Evolutionary conservation across 2,888 invertebrate species (phyloP), one percentile per base, ranked within the genome.

Genomic region (Parelbella ahira): DNA sequence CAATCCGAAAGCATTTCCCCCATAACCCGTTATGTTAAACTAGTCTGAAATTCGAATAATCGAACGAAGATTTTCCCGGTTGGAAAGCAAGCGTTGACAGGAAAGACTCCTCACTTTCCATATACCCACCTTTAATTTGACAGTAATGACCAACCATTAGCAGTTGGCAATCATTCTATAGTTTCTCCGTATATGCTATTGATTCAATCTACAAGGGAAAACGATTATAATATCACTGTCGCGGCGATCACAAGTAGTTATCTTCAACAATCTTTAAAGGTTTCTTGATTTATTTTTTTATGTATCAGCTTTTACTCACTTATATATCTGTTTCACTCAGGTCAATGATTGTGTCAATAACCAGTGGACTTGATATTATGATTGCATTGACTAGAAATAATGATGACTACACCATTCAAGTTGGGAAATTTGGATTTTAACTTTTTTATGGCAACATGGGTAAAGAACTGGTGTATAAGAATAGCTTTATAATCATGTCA

Each of bases 131-230:
- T 58, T 57, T 60, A 58, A 63, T 64, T 61, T 57, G 63, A 62
- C 58, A 63, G 59, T 66, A 68, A 68, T 64, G 66, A 60, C 50
- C 36, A 41, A 47, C 47, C 60, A 60, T 66, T 66, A 64, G 50
- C 51, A 23, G 21, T 33, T 41, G 30, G 39, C 20, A 20, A 33
- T 33, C 41, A 24, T 30, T 29, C 23, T 11, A 38, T 18, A 20
- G 41, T 41, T 41, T 41, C 41, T 27, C 41, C 27, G 5, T 41
- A 21, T 33, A 21, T 43, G 44, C 33, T 41, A 49, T 50, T 53
- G 41, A 52, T 52, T 50, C 45, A 49, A 48, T 48, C 48, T 38
- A 20, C 28, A 45, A 47, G 43, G 46, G 46, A 50, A 51, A 48
- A 43, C 41, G 30, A 45, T 50, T 45, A 48, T 48, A 48, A 39